Evolutionary conservation across 2,113 vertebrate genomes (phyloP), one percentile per base, ranked within the genome.

Genomic region (Forbesichthys agassizii): DNA sequence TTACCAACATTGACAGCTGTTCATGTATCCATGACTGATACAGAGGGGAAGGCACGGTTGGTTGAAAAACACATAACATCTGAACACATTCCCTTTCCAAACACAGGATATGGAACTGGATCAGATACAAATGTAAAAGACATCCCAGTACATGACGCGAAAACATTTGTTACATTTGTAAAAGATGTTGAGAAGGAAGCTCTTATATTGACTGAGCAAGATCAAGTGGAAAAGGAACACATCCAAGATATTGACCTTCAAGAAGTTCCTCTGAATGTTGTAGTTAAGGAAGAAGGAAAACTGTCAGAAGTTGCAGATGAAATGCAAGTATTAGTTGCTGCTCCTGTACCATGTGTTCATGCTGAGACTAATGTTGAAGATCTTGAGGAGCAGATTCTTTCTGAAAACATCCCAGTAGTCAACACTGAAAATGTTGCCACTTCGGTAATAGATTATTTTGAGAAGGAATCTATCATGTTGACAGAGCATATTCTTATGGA

Each of bases 321-420:
- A 13, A 14, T 53, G 12, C 11, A 53, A n/a, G n/a, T 6, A 53
- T 11, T 33, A 12, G 58, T 9, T 55, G 27, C 61, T 54, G 64
- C 64, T 58, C 61, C 73, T 18, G 48, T 36, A 48, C 53, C 64
- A 33, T 4, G 46, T 53, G 36, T 60, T 7, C 66, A 65, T 56
- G 63, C 49, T 61, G 59, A 61, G 11, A 53, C 7, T 72, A 63
- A 60, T 48, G 48, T 12, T 66, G 57, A 52, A 36, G 1, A 61
- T 48, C 27, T 56, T 61, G 68, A 80, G 48, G 57, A 63, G 11
- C 33, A 74, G 33, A 20, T 69, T 57, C 33, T 71, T 12, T n/a
- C 42, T 67, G 68, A 68, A 63, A 36, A 70, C 33, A 42, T 42
- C 36, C 36, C 27, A 9, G 20, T 20, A 47, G 55, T 63, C 76